phyloP scores from a whole-genome alignment of 2,888 invertebrate genomes.

The Abrostola tripartita region DNA sequence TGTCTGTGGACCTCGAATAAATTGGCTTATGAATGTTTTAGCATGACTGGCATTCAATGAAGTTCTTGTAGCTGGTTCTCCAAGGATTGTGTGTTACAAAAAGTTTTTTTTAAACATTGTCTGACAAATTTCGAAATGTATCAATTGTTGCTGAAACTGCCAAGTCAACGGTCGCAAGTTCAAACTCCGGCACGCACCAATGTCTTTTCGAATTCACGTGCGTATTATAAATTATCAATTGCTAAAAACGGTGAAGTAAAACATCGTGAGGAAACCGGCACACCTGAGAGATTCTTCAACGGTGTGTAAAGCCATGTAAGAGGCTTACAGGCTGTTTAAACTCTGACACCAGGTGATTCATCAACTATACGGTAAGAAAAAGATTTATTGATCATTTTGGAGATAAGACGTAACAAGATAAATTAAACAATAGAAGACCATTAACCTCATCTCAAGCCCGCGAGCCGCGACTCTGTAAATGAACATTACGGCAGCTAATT shows the following conservation, averaged over 20 bases:
- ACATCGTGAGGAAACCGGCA: too few species aligned
- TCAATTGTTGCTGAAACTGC: neutral
- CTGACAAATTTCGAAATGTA: neutral
- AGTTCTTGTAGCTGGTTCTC: slow-evolving; percentile 17
- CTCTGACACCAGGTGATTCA: too few species aligned
- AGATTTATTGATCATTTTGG: too few species aligned
- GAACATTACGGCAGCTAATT: slow-evolving; percentile 4
- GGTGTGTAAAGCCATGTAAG: too few species aligned
- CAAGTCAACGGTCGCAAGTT: too few species aligned
- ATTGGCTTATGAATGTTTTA: slow-evolving; percentile 44
- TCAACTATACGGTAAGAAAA: neutral
- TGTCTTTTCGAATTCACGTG: too few species aligned
- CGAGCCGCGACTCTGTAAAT: neutral
- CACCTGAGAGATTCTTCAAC: too few species aligned
- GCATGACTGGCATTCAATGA: slow-evolving; percentile 27
- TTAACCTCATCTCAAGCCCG: neutral
- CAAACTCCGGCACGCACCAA: too few species aligned
- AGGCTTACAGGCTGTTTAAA: too few species aligned
- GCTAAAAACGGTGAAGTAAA: too few species aligned
- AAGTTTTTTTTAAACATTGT: neutral
- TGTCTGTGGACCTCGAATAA: slow-evolving; percentile 32
- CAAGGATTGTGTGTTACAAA: neutral
- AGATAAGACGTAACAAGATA: neutral
- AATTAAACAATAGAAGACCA: neutral
- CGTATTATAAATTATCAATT: too few species aligned